phyloP scores from a whole-genome alignment of 2,797 vertebrate species.

The Anas flavirostris region DNA sequence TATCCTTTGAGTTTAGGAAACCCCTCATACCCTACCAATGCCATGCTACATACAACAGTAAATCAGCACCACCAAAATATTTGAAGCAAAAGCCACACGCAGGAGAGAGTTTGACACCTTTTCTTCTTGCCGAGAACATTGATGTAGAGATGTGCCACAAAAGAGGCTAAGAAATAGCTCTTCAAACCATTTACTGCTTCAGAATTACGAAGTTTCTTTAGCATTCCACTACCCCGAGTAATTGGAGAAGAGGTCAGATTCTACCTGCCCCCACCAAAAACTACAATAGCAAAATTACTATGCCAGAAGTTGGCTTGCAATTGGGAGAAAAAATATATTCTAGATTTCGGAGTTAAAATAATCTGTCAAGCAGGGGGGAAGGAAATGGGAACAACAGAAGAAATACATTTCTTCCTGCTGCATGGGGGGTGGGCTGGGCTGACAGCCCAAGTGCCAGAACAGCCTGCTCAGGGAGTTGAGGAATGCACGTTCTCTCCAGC shows the following conservation, averaged over 20 bases:
- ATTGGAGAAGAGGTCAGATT: not conserved
- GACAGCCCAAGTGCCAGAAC: not conserved
- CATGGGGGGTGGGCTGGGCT: not conserved
- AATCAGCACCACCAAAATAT: not conserved
- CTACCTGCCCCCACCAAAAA: fast-evolving
- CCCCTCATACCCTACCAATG: not conserved
- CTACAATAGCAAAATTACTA: not conserved
- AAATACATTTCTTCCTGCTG: not conserved
- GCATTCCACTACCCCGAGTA: not conserved
- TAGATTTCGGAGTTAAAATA: not conserved
- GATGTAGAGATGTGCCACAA: not conserved
- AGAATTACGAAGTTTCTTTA: not conserved
- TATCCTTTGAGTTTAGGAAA: not conserved
- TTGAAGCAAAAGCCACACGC: fast-evolving
- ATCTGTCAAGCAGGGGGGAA: not conserved
- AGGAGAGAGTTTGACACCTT: not conserved
- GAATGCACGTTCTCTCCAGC: not conserved
- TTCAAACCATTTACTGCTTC: not conserved
- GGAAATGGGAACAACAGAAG: not conserved
- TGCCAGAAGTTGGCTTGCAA: not conserved
- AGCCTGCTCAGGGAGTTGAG: not conserved
- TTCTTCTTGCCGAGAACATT: not conserved
- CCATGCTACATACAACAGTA: not conserved
- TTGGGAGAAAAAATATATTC: not conserved
- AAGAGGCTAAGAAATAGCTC: not conserved